phyloP scores from a whole-genome alignment of 2,797 vertebrate genomes.

The Danionella dracula region DNA sequence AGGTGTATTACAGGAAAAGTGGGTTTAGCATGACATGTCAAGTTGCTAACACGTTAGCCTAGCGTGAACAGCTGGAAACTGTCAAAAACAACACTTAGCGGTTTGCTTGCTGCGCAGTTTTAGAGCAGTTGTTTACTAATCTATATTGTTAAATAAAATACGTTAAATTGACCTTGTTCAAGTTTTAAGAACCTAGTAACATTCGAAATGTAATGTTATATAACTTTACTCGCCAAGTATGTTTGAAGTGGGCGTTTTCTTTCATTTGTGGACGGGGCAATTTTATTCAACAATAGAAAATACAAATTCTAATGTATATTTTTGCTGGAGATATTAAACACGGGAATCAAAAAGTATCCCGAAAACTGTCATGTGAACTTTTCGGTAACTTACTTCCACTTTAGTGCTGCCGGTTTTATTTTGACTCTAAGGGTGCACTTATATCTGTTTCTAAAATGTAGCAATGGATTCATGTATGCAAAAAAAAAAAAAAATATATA shows the following conservation, averaged over 20 bases:
- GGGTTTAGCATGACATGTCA: background rate
- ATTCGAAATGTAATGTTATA: background rate
- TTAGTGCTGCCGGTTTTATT: no score
- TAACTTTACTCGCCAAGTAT: background rate
- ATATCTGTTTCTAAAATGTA: no score
- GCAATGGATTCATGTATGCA: no score
- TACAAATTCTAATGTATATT: no score
- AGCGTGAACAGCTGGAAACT: slow-evolving; percentile 23
- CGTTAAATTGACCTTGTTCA: background rate
- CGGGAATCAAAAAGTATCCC: no score
- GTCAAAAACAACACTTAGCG: background rate
- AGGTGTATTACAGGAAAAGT: background rate
- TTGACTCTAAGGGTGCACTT: no score
- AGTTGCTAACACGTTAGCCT: slow-evolving; percentile 16
- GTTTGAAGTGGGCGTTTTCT: background rate
- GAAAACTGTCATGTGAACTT: no score
- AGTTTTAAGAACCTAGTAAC: background rate
- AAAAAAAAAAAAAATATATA: no score
- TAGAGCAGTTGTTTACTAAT: background rate
- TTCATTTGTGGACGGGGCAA: no score
- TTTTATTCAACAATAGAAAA: no score
- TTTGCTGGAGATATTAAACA: no score
- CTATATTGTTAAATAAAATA: background rate
- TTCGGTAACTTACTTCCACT: no score
- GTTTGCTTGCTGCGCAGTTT: background rate